Conservation (phyloP, 2,888 invertebrate species). For the Morpho deidamia region DNA sequence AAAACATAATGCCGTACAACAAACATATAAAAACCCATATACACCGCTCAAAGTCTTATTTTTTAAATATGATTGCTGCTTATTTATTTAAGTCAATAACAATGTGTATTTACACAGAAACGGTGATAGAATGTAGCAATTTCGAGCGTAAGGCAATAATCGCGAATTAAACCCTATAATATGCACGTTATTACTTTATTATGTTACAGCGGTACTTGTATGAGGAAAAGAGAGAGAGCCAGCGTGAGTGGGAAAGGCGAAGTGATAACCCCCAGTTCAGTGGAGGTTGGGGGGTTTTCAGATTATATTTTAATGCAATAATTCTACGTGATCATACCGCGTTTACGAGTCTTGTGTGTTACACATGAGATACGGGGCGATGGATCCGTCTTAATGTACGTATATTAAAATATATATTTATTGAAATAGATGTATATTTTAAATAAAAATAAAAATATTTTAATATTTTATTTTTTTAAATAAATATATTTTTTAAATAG, state of each 20-base stretch:
- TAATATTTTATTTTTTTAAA: too few species aligned
- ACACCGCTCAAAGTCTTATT: too few species aligned
- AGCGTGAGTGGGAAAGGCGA: conserved; percentile 5
- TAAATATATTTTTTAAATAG: too few species aligned
- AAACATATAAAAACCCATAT: too few species aligned
- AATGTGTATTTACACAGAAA: conserved; percentile 1
- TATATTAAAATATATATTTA: conserved; percentile 3
- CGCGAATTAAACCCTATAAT: conserved; percentile 8
- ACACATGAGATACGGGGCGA: conserved; percentile 1
- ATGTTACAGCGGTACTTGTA: not conserved
- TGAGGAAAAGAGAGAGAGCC: conserved; percentile 3
- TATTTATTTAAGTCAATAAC: not conserved
- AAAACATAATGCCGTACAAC: too few species aligned
- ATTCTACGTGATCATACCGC: conserved; percentile 72
- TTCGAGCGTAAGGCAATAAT: conserved; percentile 5
- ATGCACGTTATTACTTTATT: conserved; percentile 10
- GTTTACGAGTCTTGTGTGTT: conserved; percentile 53
- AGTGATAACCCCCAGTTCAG: conserved; percentile 11
- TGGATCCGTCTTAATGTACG: conserved; percentile 19
- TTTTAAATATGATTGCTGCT: too few species aligned
- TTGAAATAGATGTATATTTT: too few species aligned
- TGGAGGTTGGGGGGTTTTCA: conserved; percentile 28
- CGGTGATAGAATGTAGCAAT: not conserved
- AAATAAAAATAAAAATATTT: too few species aligned
- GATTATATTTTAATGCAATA: conserved; percentile 75